A percentile compares a stretch with the other conserved stretches of the same genome.
Evolutionary conservation across 2,888 invertebrate species (phyloP).

Genomic region (Diploptera punctata): DNA sequence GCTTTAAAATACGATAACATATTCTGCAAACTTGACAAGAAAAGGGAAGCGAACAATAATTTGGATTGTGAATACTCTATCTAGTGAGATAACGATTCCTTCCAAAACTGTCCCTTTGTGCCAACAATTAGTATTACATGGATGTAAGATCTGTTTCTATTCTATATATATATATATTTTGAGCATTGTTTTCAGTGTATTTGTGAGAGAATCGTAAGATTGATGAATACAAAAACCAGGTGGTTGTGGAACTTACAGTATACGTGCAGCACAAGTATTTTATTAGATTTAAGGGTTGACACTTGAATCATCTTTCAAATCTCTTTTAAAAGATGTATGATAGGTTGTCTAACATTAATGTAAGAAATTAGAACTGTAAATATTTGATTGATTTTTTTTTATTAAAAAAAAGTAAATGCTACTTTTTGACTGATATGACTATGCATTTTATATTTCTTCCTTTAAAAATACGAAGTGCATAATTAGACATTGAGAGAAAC

Average conservation of each 20-base stretch:
- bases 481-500: conserved; percentile 3
- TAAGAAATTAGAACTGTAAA: conserved; percentile 13
- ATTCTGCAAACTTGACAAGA: too few relatives aligned
- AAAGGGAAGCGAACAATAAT: background rate
- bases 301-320: background rate
- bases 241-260: background rate
- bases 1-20: too few relatives aligned
- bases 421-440: conserved; percentile 17
- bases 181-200: background rate
- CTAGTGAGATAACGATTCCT: conserved; percentile 8
- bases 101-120: conserved; percentile 22
- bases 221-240: background rate
- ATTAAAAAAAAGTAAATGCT: conserved; percentile 6
- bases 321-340: background rate
- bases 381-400: conserved; percentile 4
- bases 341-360: conserved; percentile 2
- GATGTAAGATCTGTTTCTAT: background rate
- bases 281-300: background rate
- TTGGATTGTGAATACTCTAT: background rate
- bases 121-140: background rate
- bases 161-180: background rate
- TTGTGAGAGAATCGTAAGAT: background rate
- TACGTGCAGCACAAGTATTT: background rate
- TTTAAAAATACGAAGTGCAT: background rate
- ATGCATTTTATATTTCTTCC: conserved; percentile 13